Percentiles rank a stretch among this genome's conserved stretches.
phyloP scores from a whole-genome alignment of 1,140 invertebrate species.

The Anastrepha obliqua region DNA sequence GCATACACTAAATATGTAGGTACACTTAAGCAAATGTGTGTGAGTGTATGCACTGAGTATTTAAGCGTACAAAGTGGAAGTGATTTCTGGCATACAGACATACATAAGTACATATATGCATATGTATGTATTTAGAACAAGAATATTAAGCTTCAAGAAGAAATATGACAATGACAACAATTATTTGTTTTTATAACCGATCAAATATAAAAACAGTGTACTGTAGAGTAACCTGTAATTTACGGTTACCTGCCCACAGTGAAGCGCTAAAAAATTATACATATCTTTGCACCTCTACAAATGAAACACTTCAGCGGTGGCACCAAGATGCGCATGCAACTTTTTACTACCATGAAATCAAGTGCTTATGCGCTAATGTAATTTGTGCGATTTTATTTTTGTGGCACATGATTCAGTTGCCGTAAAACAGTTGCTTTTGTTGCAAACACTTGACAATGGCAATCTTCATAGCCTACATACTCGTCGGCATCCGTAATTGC shows the following conservation, averaged over 20 bases:
- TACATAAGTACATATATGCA: background rate
- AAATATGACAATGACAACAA: background rate
- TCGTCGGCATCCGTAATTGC: background rate
- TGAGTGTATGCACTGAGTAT: background rate
- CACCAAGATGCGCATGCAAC: background rate
- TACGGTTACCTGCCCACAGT: background rate
- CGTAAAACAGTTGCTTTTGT: background rate
- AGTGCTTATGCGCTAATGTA: background rate
- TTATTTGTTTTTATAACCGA: conserved; percentile 44
- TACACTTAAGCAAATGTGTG: background rate
- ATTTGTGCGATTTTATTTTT: conserved; percentile 13
- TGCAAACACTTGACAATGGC: background rate
- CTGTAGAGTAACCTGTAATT: background rate
- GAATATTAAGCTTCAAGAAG: background rate
- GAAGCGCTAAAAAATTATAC: background rate
- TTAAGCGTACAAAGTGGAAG: background rate
- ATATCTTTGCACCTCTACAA: background rate
- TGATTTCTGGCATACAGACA: background rate
- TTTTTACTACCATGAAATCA: conserved; percentile 6
- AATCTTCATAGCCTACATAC: conserved; percentile 12
- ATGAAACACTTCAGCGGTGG: background rate
- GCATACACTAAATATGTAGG: background rate
- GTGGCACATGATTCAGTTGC: background rate
- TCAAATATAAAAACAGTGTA: background rate
- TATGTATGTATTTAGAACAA: background rate